Evolutionary conservation across 1,140 invertebrate genomes (phyloP), one percentile per base, ranked within the genome.

Genomic region (Drosophila tani): DNA sequence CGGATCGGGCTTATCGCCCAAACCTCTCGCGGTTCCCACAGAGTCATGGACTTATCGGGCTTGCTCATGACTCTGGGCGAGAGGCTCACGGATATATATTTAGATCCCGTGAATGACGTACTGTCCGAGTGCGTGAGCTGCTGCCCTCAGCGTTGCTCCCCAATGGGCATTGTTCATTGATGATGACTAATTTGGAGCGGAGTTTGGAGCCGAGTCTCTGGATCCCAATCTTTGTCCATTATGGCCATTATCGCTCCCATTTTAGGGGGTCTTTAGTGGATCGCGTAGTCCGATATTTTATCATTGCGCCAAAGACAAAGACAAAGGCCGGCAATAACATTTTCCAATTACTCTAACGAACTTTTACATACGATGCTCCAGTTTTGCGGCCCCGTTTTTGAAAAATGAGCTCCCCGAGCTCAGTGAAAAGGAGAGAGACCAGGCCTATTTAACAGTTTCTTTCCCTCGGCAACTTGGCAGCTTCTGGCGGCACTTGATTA

Each of bases 401-500:
- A 86, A 62, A 82, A 82, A 86, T 86, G 59, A 40, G 17, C 0
- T 0, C 1, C 27, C n/a, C 14, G 29, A 62, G 58, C 17, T 17
- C 43, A 3, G 11, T 12, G 40, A 53, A 55, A 67, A 86, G 53
- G 62, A 68, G 74, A 68, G 74, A 56, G 21, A 24, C 46, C 47
- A 74, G 66, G 75, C 50, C 68, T 67, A 66, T 57, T 63, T 68
- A 43, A 43, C 46, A 75, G 66, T 67, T 65, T 57, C 76, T 51
- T 51, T 69, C 57, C 47, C 50, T 24, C 46, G 60, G n/a, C 63
- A 43, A 47, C 59, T 77, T 68, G 60, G n/a, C 63, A 43, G 55
- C 59, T 77, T 68, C 49, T 86, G 75, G 75, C 50, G 49, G 64
- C 55, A 56, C 41, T 73, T 87, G 83, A 87, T 87, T 87, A 87